Base-by-base conservation (phyloP, 1,140 invertebrate genomes). In the Pseudoatta argentina region DNA sequence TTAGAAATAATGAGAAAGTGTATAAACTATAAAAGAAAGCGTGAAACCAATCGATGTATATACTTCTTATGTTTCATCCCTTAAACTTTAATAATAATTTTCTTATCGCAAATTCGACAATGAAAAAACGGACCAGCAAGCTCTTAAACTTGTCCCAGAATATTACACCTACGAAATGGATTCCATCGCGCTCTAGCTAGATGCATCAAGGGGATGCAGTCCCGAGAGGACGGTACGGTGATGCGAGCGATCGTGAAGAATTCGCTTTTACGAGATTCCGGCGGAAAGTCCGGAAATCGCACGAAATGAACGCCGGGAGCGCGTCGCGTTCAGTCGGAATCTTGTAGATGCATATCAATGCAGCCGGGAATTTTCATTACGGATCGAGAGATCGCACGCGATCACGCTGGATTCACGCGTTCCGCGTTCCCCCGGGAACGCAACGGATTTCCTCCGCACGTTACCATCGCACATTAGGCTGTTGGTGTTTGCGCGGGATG, bases 261-360 rank as follows among this genome's bases (percentile, higher is more conserved):
- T 91, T 89, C 81, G 76, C 85, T 87, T 89, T 86, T 91, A 91
- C 89, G 90, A 91, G 89, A 91, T 91, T 91, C 89, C 81, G 72
- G 53, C 71, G 85, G 79, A 61, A 88, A 87, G 89, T 91, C 76
- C 64, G 91, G 89, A 91, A 91, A 91, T 91, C 87, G 85, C 87
- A 66, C 87, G 76, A 91, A 91, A 91, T 91, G 89, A 91, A 87
- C 71, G 85, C 66, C 53, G 77, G 61, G 77, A 73, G 82, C 85
- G 82, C 85, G 79, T 71, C 44, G 73, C 51, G 69, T 34, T 72
- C 71, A 79, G 51, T 63, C 57, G 89, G 90, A 91, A 91, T 91
- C 90, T 91, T 91, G 90, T 91, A 91, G 90, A 91, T 91, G 89
- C 89, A 91, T 91, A 91, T 91, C 89, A 91, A 91, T 91, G 81